Evolutionary conservation across 1,140 invertebrate species (phyloP), one percentile per base, ranked within the genome.

Genomic region (Cydia pomonella): DNA sequence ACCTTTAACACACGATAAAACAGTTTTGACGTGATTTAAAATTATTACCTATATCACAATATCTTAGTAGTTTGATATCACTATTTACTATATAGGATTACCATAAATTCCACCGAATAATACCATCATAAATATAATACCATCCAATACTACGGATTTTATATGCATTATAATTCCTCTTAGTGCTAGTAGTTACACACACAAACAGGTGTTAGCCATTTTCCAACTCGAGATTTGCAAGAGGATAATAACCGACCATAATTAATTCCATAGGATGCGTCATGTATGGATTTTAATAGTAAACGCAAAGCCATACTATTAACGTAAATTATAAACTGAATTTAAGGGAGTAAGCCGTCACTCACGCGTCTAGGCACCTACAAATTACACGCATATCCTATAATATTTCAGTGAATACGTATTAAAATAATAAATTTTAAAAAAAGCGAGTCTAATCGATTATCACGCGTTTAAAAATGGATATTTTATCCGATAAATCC

Each of bases 191-290:
- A 50, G 41, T 3, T 7, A 23, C 16, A n/a, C 2, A 59, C 18
- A 59, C 21, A 59, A 23, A n/a, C n/a, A 21, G 53, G 53, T 59
- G 21, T 23, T 59, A 23, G 18, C 10, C n/a, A 59, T 59, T 59
- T 59, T 23, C 21, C 53, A 59, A 3, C 53, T n/a, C 9, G 18
- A 23, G 53, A 23, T 59, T 59, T 59, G 53, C 21, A 1, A 59
- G 9, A 59, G 53, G 18, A 59, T 59, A 59, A 59, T 59, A 59
- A 23, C 53, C 18, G 7, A 59, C 53, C 21, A 12, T 59, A 59
- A 59, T 59, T 59, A 59, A 59, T 59, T 59, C 53, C 53, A 59
- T 59, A 59, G 53, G 53, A 59, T 59, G 53, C 53, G 53, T 59
- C 53, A 59, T 59, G 53, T 59, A 59, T 59, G 53, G 18, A 59